Evolutionary conservation across 2,888 invertebrate genomes (phyloP).

Genomic region (Drosophila pseudotakahashii): DNA sequence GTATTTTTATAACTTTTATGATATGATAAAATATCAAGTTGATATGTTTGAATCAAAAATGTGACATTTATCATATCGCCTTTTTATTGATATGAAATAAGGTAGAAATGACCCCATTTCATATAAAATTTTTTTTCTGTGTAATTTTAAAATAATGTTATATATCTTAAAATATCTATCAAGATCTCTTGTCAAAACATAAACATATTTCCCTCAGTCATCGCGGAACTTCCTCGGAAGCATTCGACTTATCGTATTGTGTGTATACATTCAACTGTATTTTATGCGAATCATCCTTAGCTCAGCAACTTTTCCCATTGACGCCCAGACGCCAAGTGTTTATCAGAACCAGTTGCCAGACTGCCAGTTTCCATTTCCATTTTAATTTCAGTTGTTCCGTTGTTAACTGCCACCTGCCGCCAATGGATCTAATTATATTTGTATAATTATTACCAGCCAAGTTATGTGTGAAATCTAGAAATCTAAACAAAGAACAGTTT

Average conservation of each 20-base stretch:
- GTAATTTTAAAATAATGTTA: no score
- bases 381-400: not conserved
- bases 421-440: not conserved
- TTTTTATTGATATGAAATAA: no score
- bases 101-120: no score
- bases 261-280: not conserved
- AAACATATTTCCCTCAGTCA: not conserved
- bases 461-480: not conserved
- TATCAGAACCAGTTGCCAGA: slow-evolving; percentile 11
- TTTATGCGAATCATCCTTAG: slow-evolving; percentile 37
- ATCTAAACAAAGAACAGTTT: slow-evolving; percentile 4
- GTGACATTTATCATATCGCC: no score
- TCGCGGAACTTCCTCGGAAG: slow-evolving; percentile 5
- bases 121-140: no score
- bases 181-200: not conserved
- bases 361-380: not conserved
- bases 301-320: slow-evolving; percentile 25
- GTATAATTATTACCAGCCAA: not conserved
- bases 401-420: slow-evolving; percentile 12
- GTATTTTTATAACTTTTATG: no score
- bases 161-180: not conserved
- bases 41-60: no score
- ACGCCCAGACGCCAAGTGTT: not conserved
- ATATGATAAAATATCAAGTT: no score
- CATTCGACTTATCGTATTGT: slow-evolving; percentile 12